Percentiles rank a stretch among this genome's conserved stretches.
Conservation (phyloP, 2,888 invertebrate genomes). For the Spisula subtruncata region DNA sequence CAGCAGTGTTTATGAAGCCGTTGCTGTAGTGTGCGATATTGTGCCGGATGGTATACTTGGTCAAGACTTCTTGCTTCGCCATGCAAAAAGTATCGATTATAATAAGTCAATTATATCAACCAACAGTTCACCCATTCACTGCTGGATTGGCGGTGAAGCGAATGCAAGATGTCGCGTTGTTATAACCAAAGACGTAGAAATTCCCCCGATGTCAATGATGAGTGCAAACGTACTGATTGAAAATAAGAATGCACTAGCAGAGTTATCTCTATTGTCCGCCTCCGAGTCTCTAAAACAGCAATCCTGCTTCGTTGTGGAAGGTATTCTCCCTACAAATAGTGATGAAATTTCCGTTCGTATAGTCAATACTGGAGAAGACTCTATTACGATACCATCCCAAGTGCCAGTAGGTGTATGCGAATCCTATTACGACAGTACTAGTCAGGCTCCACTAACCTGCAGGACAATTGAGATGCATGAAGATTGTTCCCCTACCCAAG, state of each 20-base stretch:
- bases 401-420: not conserved
- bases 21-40: conserved; percentile 53
- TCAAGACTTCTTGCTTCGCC: conserved; percentile 54
- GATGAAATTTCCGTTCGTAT: not conserved
- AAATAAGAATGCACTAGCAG: conserved; percentile 16
- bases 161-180: conserved; percentile 37
- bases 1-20: not conserved
- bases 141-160: conserved; percentile 43
- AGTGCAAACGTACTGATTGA: not conserved
- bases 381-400: not conserved
- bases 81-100: conserved; percentile 50
- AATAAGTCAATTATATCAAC: conserved; percentile 33
- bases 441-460: no score
- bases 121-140: conserved; percentile 28
- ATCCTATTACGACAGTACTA: not conserved
- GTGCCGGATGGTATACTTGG: conserved; percentile 53
- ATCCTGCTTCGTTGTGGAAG: not conserved
- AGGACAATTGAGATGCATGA: not conserved
- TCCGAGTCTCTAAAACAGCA: no score
- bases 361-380: not conserved
- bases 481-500: no score
- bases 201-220: conserved; percentile 33
- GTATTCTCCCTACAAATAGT: not conserved
- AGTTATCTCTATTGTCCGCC: no score
- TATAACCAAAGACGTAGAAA: conserved; percentile 13